Conservation (phyloP, 2,888 invertebrate species). For the Eupithecia dodoneata region DNA sequence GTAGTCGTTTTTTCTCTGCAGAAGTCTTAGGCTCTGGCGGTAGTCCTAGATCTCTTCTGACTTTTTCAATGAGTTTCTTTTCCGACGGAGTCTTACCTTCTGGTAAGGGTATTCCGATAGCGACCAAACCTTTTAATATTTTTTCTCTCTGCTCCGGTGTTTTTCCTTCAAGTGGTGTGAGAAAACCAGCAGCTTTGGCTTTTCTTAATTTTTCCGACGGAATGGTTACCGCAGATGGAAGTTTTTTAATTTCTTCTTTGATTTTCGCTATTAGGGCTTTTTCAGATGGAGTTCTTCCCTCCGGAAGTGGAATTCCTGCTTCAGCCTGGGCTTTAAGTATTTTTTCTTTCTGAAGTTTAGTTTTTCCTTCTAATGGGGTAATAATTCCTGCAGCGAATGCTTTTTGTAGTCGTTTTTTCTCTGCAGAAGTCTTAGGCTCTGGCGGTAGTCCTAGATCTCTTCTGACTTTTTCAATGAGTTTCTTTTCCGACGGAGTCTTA, state of each 20-base stretch:
- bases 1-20: constrained; percentile 47
- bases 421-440: constrained; percentile 26
- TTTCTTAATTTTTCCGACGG: constrained; percentile 41
- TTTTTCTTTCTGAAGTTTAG: not conserved
- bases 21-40: constrained; percentile 42
- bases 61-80: constrained; percentile 45
- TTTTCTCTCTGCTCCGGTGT: constrained; percentile 47
- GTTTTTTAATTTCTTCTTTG: not conserved
- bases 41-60: constrained; percentile 38
- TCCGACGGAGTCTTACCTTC: constrained; percentile 47
- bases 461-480: constrained; percentile 49
- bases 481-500: constrained; percentile 53
- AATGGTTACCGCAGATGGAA: not conserved
- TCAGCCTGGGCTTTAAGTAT: not conserved
- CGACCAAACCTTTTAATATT: constrained; percentile 39
- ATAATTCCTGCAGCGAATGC: constrained; percentile 41
- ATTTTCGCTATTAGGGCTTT: not conserved
- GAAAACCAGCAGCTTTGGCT: constrained; percentile 37
- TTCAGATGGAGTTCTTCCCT: not conserved
- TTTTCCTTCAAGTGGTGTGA: constrained; percentile 46
- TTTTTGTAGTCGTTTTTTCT: constrained; percentile 45
- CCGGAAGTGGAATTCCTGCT: not conserved
- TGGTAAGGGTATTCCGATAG: constrained; percentile 45
- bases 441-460: constrained; percentile 41
- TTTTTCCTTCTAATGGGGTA: constrained; percentile 25